Conservation (phyloP, 2,113 vertebrate species). For the Chaetodon auriga region DNA sequence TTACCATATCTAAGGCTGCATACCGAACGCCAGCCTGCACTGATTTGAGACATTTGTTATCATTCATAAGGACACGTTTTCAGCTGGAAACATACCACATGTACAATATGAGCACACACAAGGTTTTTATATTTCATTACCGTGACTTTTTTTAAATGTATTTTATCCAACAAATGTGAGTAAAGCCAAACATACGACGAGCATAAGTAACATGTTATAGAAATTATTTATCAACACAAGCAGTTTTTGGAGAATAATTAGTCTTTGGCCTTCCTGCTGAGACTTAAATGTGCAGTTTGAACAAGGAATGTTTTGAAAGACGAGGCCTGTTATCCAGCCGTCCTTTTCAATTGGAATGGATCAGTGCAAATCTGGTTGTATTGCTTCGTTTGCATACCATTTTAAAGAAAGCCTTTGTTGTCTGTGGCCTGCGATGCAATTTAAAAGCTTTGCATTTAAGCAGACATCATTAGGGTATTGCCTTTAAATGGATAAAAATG, state of each 20-base stretch:
- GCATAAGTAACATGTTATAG: background rate
- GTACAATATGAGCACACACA: background rate
- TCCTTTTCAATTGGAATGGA: conserved; percentile 6
- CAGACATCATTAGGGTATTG: conserved; percentile 37
- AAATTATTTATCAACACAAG: background rate
- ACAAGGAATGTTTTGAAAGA: background rate
- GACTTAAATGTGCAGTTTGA: background rate
- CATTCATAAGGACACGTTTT: background rate
- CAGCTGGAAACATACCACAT: background rate
- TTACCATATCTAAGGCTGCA: conserved; percentile 11
- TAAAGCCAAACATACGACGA: conserved; percentile 3
- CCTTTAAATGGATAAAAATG: conserved; percentile 11
- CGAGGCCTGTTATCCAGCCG: background rate
- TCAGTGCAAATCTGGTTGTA: conserved; percentile 1
- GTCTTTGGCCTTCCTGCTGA: background rate
- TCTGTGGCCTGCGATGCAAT: conserved; percentile 47
- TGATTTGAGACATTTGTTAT: conserved; percentile 14
- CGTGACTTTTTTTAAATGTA: background rate
- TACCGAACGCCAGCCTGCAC: conserved; percentile 11
- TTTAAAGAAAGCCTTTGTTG: conserved; percentile 42
- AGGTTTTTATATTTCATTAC: background rate
- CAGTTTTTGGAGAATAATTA: background rate
- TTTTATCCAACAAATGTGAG: background rate
- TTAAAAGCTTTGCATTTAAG: conserved; percentile 33
- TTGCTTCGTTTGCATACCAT: conserved; percentile 4